These are phyloP conservation scores for Madoqua kirkii DNA, from an alignment of 2,113 vertebrate genomes.

Conservation along the genomic window DNA sequence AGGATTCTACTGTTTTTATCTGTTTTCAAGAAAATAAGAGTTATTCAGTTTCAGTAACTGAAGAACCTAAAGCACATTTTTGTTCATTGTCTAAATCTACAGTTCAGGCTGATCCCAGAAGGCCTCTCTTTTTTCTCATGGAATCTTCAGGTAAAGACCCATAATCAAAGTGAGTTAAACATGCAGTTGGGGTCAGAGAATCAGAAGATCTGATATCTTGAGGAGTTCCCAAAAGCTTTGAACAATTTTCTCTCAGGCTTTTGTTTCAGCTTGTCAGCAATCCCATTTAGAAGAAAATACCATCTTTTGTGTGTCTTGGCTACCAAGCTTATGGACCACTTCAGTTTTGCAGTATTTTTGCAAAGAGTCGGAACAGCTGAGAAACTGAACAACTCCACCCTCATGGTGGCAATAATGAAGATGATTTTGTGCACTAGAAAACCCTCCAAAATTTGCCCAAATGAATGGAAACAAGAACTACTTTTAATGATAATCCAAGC, in stretches of 20 bases:
- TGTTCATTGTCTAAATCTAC: constrained; percentile 24
- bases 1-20: constrained; percentile 45
- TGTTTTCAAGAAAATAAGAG: constrained; percentile 44
- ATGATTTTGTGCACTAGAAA: neutral
- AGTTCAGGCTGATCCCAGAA: neutral
- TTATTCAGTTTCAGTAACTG: constrained; percentile 44
- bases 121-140: neutral
- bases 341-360: neutral
- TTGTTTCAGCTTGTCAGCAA: neutral
- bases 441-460: neutral
- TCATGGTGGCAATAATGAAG: neutral
- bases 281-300: neutral
- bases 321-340: neutral
- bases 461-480: neutral
- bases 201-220: too few relatives aligned
- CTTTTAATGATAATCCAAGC: neutral
- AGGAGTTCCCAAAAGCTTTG: too few relatives aligned
- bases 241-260: too few relatives aligned
- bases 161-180: neutral
- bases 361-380: neutral
- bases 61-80: constrained; percentile 52
- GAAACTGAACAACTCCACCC: neutral
- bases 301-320: neutral
- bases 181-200: neutral
- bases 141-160: neutral